phyloP scores from a whole-genome alignment of 1,140 invertebrate species.

The Leucophenga varia region DNA sequence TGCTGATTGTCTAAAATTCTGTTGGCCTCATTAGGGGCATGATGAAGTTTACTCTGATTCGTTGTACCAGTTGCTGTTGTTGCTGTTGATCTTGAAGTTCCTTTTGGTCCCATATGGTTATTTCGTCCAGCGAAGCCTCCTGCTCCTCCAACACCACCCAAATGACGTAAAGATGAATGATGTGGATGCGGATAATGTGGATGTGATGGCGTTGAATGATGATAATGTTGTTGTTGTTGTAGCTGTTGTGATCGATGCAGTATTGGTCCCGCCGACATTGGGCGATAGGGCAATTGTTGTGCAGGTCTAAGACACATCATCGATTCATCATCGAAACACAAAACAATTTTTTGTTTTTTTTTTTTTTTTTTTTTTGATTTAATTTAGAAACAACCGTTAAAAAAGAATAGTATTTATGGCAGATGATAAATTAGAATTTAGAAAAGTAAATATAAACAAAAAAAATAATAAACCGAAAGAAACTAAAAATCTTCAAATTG shows the following conservation, averaged over 20 bases:
- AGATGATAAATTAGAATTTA: too few relatives aligned
- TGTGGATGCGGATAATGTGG: conserved; percentile 29
- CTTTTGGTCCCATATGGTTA: conserved; percentile 1
- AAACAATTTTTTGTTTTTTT: too few relatives aligned
- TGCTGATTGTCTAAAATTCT: conserved; percentile 40
- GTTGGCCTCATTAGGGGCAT: conserved; percentile 18
- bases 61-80: conserved; percentile 34
- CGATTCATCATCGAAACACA: too few relatives aligned
- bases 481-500: too few relatives aligned
- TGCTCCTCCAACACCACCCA: conserved; percentile 19
- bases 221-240: conserved; percentile 6
- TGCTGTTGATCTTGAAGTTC: conserved; percentile 22
- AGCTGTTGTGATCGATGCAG: conserved; percentile 51
- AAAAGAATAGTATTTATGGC: too few relatives aligned
- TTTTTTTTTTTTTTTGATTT: too few relatives aligned
- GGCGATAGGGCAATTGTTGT: conserved; percentile 51
- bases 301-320: too few relatives aligned
- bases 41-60: conserved; percentile 40
- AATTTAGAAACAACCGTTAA: too few relatives aligned
- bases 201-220: conserved; percentile 2
- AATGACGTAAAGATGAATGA: conserved; percentile 52
- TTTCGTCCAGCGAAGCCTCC: conserved; percentile 13
- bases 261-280: conserved; percentile 55
- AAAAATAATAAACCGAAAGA: too few relatives aligned
- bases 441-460: too few relatives aligned